These are phyloP conservation scores for Drosophila tristis DNA, from an alignment of 1,140 invertebrate genomes.

Conservation along the genomic window DNA sequence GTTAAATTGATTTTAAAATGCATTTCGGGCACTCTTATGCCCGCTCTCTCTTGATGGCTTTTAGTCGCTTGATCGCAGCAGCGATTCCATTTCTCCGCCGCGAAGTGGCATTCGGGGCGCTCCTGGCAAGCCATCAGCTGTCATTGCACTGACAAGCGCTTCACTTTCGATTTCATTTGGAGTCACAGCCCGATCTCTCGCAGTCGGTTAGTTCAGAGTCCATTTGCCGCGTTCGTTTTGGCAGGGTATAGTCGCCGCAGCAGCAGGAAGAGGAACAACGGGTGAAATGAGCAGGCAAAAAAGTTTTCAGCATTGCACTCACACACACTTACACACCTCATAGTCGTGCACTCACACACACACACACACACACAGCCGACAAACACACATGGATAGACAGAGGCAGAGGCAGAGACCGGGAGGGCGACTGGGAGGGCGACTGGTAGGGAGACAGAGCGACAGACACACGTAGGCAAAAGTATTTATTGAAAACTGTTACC, in stretches of 20 bases:
- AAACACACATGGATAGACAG: conserved; percentile 34
- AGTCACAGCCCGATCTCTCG: not conserved
- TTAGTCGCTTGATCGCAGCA: too few species aligned
- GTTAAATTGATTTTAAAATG: too few species aligned
- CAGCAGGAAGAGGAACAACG: conserved; percentile 41
- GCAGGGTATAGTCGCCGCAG: conserved; percentile 37
- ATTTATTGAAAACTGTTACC: conserved; percentile 82
- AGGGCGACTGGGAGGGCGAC: not conserved
- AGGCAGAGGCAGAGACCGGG: conserved; percentile 1
- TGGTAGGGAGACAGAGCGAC: conserved; percentile 3
- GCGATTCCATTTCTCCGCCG: too few species aligned
- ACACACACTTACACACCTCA: conserved; percentile 32
- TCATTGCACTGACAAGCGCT: too few species aligned
- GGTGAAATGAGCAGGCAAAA: conserved; percentile 72
- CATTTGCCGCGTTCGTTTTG: not conserved
- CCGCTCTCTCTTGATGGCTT: too few species aligned
- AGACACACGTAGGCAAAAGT: conserved; percentile 61
- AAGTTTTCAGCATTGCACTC: conserved; percentile 61
- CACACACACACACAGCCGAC: conserved; percentile 11
- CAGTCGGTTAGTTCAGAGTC: too few species aligned
- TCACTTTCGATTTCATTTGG: too few species aligned
- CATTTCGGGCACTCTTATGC: too few species aligned
- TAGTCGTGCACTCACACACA: not conserved
- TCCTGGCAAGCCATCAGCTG: too few species aligned
- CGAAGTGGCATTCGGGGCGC: too few species aligned